These are phyloP conservation scores for Vollenhovia emeryi DNA, from an alignment of 1,140 invertebrate genomes.

Conservation along the genomic window DNA sequence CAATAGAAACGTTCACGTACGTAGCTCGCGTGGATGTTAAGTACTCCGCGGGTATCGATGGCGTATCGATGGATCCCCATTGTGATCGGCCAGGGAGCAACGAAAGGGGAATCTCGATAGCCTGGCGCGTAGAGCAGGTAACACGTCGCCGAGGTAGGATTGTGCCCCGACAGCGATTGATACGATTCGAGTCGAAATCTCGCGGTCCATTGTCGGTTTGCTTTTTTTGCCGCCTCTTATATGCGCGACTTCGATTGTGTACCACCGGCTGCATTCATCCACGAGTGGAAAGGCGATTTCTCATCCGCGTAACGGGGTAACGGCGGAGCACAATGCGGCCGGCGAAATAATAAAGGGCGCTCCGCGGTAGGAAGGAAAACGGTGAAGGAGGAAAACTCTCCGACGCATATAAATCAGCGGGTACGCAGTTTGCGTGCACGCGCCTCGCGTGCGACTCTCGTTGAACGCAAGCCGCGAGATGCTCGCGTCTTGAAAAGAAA, in stretches of 20 bases:
- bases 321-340: constrained; percentile 37
- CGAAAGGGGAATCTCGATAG: constrained; percentile 31
- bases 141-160: constrained; percentile 64
- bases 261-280: constrained; percentile 48
- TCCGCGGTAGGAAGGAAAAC: constrained; percentile 37
- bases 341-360: constrained; percentile 60
- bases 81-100: constrained; percentile 49
- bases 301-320: constrained; percentile 47
- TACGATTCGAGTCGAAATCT: constrained; percentile 70
- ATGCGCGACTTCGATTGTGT: constrained; percentile 45
- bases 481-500: neutral
- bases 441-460: neutral
- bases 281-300: constrained; percentile 57
- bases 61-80: constrained; percentile 67
- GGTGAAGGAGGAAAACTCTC: constrained; percentile 53
- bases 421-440: neutral
- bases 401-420: constrained; percentile 53
- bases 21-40: constrained; percentile 29
- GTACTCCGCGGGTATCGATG: constrained; percentile 69
- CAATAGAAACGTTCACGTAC: constrained; percentile 37
- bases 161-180: constrained; percentile 73
- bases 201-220: constrained; percentile 68
- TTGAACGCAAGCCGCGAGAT: neutral
- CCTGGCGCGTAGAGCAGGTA: constrained; percentile 61
- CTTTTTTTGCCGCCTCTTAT: constrained; percentile 64